phyloP scores from a whole-genome alignment of 2,113 vertebrate species.

The Setophaga petechia region DNA sequence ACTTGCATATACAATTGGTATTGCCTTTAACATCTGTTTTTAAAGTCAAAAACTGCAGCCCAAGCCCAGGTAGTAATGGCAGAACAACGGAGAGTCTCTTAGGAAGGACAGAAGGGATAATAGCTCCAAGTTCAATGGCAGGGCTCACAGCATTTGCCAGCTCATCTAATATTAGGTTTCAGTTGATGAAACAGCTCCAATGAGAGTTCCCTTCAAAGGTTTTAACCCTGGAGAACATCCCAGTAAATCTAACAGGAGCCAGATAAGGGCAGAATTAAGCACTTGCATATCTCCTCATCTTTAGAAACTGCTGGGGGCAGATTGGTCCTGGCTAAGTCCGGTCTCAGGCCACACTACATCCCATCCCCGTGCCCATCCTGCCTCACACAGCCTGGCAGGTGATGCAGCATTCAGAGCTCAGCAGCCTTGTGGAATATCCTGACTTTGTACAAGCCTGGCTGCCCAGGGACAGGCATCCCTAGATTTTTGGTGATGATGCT shows the following conservation, averaged over 20 bases:
- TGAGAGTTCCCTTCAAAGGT: neutral
- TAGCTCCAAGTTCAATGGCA: neutral
- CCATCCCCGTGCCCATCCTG: neutral
- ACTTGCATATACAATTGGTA: neutral
- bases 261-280: neutral
- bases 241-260: neutral
- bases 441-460: neutral
- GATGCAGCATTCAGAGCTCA: rapidly evolving
- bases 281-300: neutral
- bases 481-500: neutral
- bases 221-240: neutral
- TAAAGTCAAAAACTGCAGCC: neutral
- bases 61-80: neutral
- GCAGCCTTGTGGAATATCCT: neutral
- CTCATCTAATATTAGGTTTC: neutral
- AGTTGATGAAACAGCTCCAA: neutral
- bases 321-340: neutral
- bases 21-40: neutral
- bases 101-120: neutral
- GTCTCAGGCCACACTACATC: neutral
- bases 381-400: neutral
- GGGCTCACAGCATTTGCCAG: neutral
- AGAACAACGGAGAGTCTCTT: neutral
- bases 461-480: neutral
- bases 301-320: neutral